Evolutionary conservation across 2,797 vertebrate genomes (phyloP).

Genomic region (Hyperoplus lanceolatus): DNA sequence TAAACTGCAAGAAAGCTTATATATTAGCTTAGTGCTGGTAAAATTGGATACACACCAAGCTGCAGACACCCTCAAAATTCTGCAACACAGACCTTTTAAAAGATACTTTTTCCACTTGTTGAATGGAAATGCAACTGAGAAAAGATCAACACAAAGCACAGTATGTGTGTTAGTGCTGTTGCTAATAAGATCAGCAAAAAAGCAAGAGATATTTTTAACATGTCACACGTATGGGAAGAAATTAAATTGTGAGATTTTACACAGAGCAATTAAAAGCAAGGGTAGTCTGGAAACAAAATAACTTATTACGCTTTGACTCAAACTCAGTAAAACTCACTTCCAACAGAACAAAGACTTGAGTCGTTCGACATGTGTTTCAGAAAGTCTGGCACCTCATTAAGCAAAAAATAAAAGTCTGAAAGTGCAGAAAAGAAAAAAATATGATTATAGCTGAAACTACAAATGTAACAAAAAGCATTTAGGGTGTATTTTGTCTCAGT

Average conservation of each 20-base stretch:
- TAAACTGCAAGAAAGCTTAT: too few species aligned
- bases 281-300: not conserved
- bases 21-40: too few species aligned
- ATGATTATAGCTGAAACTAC: slow-evolving; percentile 19
- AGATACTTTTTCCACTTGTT: not conserved
- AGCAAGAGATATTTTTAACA: not conserved
- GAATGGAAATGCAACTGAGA: not conserved
- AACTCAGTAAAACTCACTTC: not conserved
- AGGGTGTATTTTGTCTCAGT: not conserved
- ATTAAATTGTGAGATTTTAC: not conserved
- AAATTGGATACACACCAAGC: too few species aligned
- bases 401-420: not conserved
- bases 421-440: not conserved
- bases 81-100: too few species aligned
- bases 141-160: not conserved
- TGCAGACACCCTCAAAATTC: too few species aligned
- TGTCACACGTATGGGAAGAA: not conserved
- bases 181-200: slow-evolving; percentile 3
- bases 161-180: not conserved
- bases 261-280: slow-evolving; percentile 6
- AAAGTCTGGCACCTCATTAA: not conserved
- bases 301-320: slow-evolving; percentile 13
- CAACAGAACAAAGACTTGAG: not conserved
- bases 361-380: not conserved
- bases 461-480: not conserved